phyloP scores from a whole-genome alignment of 2,888 invertebrate genomes.

The Marasmarcha lunaedactyla region DNA sequence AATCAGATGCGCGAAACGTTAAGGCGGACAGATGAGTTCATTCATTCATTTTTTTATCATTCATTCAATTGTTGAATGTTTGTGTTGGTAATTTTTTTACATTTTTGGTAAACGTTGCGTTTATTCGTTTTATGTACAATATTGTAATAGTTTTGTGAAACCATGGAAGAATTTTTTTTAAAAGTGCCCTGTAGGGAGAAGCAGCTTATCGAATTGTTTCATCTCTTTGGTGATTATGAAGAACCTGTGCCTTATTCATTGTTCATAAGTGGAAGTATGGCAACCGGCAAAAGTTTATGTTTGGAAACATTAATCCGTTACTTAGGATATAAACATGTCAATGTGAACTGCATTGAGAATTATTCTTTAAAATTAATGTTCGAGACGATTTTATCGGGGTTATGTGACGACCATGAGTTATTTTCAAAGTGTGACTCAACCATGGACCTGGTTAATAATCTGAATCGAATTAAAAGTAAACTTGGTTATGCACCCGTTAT shows the following conservation, averaged over 20 bases:
- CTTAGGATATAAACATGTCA: constrained; percentile 70
- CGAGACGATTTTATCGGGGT: constrained; percentile 77
- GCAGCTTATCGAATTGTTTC: constrained; percentile 54
- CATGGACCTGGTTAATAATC: constrained; percentile 72
- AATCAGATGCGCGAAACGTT: no score
- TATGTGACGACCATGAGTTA: constrained; percentile 43
- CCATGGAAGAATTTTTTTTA: constrained; percentile 63
- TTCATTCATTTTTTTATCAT: constrained; percentile 11
- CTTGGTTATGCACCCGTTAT: constrained; percentile 58
- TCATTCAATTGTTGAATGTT: not conserved
- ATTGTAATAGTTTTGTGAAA: no score
- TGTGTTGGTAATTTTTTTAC: no score
- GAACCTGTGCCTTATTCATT: constrained; percentile 77
- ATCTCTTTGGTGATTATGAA: constrained; percentile 62
- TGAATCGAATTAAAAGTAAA: constrained; percentile 41
- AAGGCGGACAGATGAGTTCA: constrained; percentile 20
- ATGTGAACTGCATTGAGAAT: constrained; percentile 86
- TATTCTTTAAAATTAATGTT: constrained; percentile 81
- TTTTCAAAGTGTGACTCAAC: constrained; percentile 75
- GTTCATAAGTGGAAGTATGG: constrained; percentile 85
- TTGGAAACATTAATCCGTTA: constrained; percentile 70
- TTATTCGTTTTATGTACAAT: no score
- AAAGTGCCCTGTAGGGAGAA: constrained; percentile 61
- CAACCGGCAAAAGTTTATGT: constrained; percentile 85
- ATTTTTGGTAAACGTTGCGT: no score